phyloP scores from a whole-genome alignment of 2,113 vertebrate species.

The Protobothrops flavoviridis region DNA sequence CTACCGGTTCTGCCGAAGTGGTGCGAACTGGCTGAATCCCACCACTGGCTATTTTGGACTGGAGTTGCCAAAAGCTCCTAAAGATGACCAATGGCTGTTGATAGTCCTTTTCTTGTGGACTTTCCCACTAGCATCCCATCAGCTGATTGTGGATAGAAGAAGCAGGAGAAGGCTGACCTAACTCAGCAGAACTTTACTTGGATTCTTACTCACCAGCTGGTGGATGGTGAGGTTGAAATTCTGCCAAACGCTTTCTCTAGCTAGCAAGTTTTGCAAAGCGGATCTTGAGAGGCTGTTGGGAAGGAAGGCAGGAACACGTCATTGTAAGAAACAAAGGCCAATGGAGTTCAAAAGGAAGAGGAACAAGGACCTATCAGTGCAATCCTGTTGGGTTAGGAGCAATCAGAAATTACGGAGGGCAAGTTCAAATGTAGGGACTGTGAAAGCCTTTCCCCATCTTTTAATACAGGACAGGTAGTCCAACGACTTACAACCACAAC shows the following conservation, averaged over 20 bases:
- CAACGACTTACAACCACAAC: too few relatives aligned
- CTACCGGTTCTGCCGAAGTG: too few relatives aligned
- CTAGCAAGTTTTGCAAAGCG: neutral
- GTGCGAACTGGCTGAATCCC: too few relatives aligned
- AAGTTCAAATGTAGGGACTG: neutral
- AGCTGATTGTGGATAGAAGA: neutral
- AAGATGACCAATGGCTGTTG: neutral
- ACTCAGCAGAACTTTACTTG: neutral
- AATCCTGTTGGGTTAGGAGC: neutral
- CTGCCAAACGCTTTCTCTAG: neutral
- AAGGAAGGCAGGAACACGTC: neutral
- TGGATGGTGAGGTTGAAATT: neutral
- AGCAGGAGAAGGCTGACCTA: neutral
- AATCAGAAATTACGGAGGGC: neutral
- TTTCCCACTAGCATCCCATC: neutral
- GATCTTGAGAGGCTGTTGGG: neutral
- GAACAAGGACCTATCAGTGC: neutral
- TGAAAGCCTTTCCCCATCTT: neutral
- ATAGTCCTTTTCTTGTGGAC: neutral
- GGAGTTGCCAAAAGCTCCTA: neutral
- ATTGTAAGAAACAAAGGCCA: neutral
- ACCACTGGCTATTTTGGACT: neutral
- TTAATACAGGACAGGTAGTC: neutral
- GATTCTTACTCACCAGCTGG: neutral
- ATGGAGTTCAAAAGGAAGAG: neutral